Conservation (phyloP, 2,113 vertebrate species). For the Electrona antarctica region DNA sequence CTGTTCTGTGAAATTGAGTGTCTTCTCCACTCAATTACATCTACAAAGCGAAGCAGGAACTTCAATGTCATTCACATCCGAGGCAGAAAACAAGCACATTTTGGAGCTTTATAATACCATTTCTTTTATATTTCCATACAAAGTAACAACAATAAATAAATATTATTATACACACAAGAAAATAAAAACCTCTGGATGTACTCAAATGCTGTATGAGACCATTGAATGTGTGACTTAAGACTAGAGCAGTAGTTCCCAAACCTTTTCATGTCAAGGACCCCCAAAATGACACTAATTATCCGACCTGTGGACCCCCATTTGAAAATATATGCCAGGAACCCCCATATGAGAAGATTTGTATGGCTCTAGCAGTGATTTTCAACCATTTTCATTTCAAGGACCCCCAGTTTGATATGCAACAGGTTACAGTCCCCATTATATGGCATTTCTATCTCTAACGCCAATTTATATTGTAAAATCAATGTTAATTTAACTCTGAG, state of each 20-base stretch:
- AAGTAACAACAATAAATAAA: conserved; percentile 54
- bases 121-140: conserved; percentile 59
- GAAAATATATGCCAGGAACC: no score
- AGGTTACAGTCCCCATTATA: no score
- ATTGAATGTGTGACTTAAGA: conserved; percentile 3
- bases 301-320: no score
- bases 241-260: conserved; percentile 4
- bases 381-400: no score
- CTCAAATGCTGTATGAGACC: conserved; percentile 14
- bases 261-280: no score
- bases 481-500: no score
- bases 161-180: conserved; percentile 30
- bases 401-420: no score
- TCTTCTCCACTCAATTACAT: conserved; percentile 53
- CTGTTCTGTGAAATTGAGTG: conserved; percentile 30
- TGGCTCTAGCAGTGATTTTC: no score
- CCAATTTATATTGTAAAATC: no score
- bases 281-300: no score
- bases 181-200: conserved; percentile 47
- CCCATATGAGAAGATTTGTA: no score
- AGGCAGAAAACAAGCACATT: conserved; percentile 38
- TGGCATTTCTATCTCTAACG: no score
- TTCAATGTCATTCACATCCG: conserved; percentile 34
- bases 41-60: conserved; percentile 21
- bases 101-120: conserved; percentile 9